Evolutionary conservation across 92 coral and sea anemone species (phyloP), one percentile per base, ranked within the genome.

Genomic region (Phenganax subtilis): DNA sequence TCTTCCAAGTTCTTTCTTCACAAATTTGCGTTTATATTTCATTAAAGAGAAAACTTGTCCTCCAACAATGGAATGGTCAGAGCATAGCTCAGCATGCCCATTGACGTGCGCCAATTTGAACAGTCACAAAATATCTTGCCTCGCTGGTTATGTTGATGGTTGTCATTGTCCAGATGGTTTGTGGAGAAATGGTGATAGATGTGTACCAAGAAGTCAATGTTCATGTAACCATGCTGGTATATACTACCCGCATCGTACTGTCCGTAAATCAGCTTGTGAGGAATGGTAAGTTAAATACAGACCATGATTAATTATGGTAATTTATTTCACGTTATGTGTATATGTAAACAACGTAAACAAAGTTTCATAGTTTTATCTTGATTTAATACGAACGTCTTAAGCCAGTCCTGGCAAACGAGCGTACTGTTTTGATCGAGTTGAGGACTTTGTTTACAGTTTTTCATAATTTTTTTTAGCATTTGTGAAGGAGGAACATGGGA

Each of bases 401-500:
- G 47, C 47, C 47, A 5, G 47, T 37, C 47, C 47, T 37, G 47
- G 5, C 5, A 37, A 37, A 37, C 47, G 47, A 37, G 47, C 47
- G 5, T 37, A 37, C 5, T 37, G 47, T 37, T 20, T 37, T 37
- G 47, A 37, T 37, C 47, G 47, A 37, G 47, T 5, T 37, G 2
- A 37, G 47, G 47, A 37, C 47, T 37, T 37, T 61, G n/a, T 6
- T 61, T 61, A 61, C 25, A 17, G 67, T 8, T 37, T 9, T 10
- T 57, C 27, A 7, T 20, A 60, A 47, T 30, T 12, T 71, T 76
- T 20, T 81, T 28, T 76, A 93, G 98, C 79, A 83, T 85, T 3
- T 93, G 98, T 82, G 85, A 87, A 47, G 97, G 98, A n/a, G 98
- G 98, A 3, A 47, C 73, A 7, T 93, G 98, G 98, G 72, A 72